Percentiles rank a stretch among this genome's conserved stretches.
Conservation (phyloP, 1,140 invertebrate species). For the Notospermus geniculatus region DNA sequence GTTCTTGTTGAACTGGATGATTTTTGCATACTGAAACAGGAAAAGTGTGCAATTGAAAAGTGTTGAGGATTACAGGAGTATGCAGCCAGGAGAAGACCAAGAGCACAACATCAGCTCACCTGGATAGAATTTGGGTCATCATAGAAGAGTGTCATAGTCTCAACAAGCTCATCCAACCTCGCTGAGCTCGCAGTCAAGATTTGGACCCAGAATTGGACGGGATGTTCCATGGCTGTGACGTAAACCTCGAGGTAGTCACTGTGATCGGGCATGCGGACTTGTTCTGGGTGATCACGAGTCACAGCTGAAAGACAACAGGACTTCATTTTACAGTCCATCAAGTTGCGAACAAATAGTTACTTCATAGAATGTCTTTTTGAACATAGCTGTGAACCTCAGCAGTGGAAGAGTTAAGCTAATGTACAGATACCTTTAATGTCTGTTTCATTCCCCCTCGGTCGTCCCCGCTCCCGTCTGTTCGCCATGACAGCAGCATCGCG, state of each 20-base stretch:
- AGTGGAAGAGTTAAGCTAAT: too few species aligned
- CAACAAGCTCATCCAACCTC: slow-evolving; percentile 71
- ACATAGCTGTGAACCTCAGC: too few species aligned
- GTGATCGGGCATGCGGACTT: not conserved
- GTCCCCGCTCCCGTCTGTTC: slow-evolving; percentile 47
- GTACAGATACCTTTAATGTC: too few species aligned
- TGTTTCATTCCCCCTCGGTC: slow-evolving; percentile 44
- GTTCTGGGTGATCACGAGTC: too few species aligned
- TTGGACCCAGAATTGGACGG: slow-evolving; percentile 80
- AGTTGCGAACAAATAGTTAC: slow-evolving; percentile 15
- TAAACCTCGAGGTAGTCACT: slow-evolving; percentile 69
- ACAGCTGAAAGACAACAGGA: not conserved
- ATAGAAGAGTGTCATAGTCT: slow-evolving; percentile 78
- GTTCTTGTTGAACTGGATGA: slow-evolving; percentile 54
- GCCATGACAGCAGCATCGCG: slow-evolving; percentile 57
- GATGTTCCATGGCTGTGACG: slow-evolving; percentile 76
- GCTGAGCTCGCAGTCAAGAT: slow-evolving; percentile 68
- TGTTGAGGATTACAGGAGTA: not conserved
- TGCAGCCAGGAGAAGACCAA: too few species aligned
- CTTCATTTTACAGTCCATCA: not conserved
- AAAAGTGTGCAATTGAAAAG: not conserved
- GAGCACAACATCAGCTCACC: not conserved
- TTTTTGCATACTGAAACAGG: not conserved
- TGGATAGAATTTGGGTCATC: slow-evolving; percentile 5
- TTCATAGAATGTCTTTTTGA: too few species aligned